Percentiles rank a stretch among this genome's conserved stretches.
Evolutionary conservation across 2,113 vertebrate genomes (phyloP).

Genomic region (Anser brachyrhynchus): DNA sequence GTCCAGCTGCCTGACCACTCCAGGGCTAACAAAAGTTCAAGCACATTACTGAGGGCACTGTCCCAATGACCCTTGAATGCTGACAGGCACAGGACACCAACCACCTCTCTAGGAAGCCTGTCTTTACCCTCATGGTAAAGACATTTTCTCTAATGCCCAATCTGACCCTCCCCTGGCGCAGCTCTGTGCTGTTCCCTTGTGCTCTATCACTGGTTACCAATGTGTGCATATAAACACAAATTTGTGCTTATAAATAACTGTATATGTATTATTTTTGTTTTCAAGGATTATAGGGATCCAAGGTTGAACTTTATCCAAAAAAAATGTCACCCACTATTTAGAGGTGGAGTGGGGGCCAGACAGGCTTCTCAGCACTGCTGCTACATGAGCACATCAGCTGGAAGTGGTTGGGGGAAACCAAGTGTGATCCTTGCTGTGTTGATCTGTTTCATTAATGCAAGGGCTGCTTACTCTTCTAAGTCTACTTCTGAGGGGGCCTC

Average conservation of each 20-base stretch:
- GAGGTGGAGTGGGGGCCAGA: not conserved
- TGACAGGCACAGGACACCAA: not conserved
- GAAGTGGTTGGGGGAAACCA: not conserved
- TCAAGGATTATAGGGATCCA: not conserved
- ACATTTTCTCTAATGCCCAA: not conserved
- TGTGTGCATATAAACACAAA: not conserved
- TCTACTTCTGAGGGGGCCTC: not conserved
- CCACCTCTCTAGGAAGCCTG: not conserved
- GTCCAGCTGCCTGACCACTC: not conserved
- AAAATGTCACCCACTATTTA: accelerated
- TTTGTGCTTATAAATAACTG: not conserved
- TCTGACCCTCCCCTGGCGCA: not conserved
- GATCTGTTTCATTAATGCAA: not conserved
- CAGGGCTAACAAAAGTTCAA: not conserved
- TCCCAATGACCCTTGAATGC: not conserved
- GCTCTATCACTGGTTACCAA: not conserved
- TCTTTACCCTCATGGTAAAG: not conserved
- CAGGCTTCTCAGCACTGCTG: not conserved
- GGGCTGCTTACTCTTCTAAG: not conserved
- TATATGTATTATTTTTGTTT: not conserved
- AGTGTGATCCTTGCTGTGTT: not conserved
- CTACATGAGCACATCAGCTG: not conserved
- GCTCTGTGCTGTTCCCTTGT: not conserved
- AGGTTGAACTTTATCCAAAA: not conserved
- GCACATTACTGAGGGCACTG: not conserved